Conservation (phyloP, 2,113 vertebrate species). For the Podiceps cristatus region DNA sequence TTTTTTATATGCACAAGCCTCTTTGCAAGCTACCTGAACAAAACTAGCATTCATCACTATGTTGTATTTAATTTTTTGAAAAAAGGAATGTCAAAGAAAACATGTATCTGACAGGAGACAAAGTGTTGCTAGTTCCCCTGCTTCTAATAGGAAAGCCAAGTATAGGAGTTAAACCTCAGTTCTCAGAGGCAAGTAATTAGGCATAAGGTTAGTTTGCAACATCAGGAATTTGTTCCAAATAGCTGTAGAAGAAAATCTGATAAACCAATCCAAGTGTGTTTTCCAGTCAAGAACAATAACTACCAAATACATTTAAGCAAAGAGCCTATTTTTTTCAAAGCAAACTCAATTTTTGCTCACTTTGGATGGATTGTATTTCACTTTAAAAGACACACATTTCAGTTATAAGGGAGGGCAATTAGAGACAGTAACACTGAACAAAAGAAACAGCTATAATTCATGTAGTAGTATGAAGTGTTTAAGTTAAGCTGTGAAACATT, state of each 20-base stretch:
- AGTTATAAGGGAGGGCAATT: neutral
- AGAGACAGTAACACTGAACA: neutral
- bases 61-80: neutral
- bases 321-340: neutral
- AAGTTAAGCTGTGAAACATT: neutral
- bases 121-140: neutral
- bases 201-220: neutral
- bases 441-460: neutral
- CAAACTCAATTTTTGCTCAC: neutral
- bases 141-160: neutral
- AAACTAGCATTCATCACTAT: neutral
- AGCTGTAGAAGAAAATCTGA: neutral
- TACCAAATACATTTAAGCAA: neutral
- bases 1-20: neutral
- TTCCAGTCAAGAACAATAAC: neutral
- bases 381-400: neutral
- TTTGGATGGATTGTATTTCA: neutral
- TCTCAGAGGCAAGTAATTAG: neutral
- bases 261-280: neutral
- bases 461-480: neutral
- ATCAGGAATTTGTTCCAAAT: neutral
- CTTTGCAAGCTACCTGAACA: neutral
- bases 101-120: neutral
- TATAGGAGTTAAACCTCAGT: neutral
- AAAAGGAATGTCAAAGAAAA: neutral